A percentile compares a stretch with the other conserved stretches of the same genome.
These are phyloP conservation scores for Ophioninae sp. DNA, from an alignment of 2,888 invertebrate species.

Conservation along the genomic window DNA sequence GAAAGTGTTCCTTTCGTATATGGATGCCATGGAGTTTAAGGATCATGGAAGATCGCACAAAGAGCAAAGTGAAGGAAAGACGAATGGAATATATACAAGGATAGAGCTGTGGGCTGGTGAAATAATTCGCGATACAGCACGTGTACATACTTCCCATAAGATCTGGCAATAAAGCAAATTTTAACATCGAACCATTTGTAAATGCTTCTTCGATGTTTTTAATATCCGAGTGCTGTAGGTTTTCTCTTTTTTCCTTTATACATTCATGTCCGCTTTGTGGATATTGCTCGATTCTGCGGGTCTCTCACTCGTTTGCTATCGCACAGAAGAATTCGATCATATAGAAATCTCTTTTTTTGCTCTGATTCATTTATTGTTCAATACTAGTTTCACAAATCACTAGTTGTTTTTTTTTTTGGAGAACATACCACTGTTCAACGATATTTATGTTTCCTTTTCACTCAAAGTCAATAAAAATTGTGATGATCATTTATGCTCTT, in stretches of 20 bases:
- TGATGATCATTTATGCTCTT: too few relatives aligned
- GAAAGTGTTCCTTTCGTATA: constrained; percentile 32
- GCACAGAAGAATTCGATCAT: background rate
- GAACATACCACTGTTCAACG: too few relatives aligned
- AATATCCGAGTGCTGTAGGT: constrained; percentile 55
- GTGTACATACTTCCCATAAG: constrained; percentile 48
- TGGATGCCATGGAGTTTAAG: constrained; percentile 26
- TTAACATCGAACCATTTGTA: constrained; percentile 60
- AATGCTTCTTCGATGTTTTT: constrained; percentile 64
- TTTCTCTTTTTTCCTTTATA: background rate
- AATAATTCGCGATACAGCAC: constrained; percentile 20
- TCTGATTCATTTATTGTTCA: constrained; percentile 3
- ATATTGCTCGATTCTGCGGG: background rate
- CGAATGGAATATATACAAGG: constrained; percentile 8
- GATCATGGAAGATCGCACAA: constrained; percentile 25
- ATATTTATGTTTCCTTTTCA: too few relatives aligned
- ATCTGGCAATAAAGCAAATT: constrained; percentile 53
- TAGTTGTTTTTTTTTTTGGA: background rate
- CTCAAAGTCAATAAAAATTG: too few relatives aligned
- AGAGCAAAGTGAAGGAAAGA: constrained; percentile 18
- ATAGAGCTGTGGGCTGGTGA: constrained; percentile 16
- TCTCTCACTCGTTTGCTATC: background rate
- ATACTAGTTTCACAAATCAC: background rate
- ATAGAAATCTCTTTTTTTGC: background rate
- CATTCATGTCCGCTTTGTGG: background rate